Conservation (phyloP, 2,113 vertebrate genomes). For the Balaeniceps rex region DNA sequence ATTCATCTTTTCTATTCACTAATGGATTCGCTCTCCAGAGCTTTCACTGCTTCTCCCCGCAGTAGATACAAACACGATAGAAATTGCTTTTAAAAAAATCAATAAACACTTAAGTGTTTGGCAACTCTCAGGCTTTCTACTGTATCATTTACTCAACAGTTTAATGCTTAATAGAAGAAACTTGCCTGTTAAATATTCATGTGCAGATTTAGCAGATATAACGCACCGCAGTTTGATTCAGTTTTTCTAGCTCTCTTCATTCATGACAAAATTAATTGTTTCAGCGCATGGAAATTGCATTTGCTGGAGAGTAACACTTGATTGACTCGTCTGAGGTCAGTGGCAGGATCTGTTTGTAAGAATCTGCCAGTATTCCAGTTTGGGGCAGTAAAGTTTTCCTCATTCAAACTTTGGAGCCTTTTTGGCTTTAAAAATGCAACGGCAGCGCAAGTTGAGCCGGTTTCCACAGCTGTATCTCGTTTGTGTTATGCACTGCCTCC, state of each 20-base stretch:
- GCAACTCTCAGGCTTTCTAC: not conserved
- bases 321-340: not conserved
- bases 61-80: not conserved
- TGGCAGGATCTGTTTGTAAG: not conserved
- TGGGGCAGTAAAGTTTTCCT: not conserved
- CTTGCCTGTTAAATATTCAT: not conserved
- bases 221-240: not conserved
- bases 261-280: not conserved
- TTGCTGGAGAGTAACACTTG: not conserved
- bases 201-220: not conserved
- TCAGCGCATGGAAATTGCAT: not conserved
- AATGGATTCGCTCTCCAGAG: not conserved
- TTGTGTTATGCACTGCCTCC: rapidly evolving
- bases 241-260: not conserved
- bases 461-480: rapidly evolving
- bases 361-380: not conserved
- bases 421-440: not conserved
- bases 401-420: not conserved
- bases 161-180: not conserved
- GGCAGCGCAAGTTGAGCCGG: rapidly evolving
- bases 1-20: not conserved
- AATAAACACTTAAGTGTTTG: constrained; percentile 4
- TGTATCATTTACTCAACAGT: not conserved
- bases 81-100: not conserved
- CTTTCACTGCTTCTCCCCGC: not conserved